A percentile compares a stretch with the other conserved stretches of the same genome.
Conservation (phyloP, 2,113 vertebrate species). For the Sminthopsis crassicaudata region DNA sequence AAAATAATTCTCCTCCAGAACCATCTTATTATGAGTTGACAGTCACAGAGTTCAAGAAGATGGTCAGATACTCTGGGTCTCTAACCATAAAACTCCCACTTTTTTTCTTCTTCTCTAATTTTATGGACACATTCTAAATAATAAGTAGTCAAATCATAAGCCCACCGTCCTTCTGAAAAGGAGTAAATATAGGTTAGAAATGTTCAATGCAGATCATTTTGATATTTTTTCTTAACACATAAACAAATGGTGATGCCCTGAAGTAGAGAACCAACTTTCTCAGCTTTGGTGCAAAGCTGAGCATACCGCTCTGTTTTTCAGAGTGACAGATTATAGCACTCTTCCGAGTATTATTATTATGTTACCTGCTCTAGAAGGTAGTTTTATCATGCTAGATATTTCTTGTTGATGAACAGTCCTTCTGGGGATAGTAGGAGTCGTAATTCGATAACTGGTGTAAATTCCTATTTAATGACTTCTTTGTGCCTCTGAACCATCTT, state of each 20-base stretch:
- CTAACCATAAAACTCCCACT: not conserved
- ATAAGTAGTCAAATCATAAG: not conserved
- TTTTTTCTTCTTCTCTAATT: not conserved
- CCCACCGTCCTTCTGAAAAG: not conserved
- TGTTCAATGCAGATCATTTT: fast-evolving
- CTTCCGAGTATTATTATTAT: not conserved
- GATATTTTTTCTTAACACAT: not conserved
- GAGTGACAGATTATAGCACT: not conserved
- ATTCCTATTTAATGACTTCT: not conserved
- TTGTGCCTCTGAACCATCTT: not conserved
- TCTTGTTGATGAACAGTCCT: not conserved
- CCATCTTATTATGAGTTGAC: not conserved
- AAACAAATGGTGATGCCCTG: not conserved
- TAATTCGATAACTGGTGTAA: not conserved
- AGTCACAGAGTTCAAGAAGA: not conserved
- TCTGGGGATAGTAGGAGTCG: not conserved
- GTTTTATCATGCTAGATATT: not conserved
- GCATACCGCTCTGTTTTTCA: fast-evolving
- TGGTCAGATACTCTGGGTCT: not conserved
- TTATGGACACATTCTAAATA: not conserved
- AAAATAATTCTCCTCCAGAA: not conserved
- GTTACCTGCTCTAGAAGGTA: not conserved
- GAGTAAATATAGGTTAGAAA: not conserved
- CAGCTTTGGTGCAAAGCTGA: fast-evolving
- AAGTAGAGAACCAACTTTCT: not conserved